phyloP scores from a whole-genome alignment of 2,113 vertebrate species.

The Mungos mungo region DNA sequence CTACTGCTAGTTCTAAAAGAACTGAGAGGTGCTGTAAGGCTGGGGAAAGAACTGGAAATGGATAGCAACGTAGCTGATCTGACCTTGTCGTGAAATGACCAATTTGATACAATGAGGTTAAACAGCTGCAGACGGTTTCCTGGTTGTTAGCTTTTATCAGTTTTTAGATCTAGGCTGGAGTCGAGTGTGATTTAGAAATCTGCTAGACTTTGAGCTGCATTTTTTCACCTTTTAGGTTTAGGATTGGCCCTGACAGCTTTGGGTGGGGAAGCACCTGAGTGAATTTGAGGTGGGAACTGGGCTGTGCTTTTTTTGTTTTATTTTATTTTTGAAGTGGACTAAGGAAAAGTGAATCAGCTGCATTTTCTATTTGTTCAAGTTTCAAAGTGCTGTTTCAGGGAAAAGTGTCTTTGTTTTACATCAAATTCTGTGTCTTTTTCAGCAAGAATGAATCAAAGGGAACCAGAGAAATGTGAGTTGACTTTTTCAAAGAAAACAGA shows the following conservation, averaged over 20 bases:
- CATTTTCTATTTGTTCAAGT: conserved; percentile 21
- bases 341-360: background rate
- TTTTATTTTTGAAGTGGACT: background rate
- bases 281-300: background rate
- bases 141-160: background rate
- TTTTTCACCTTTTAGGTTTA: conserved; percentile 30
- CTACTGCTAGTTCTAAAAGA: background rate
- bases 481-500: conserved; percentile 22
- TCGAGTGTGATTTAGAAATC: background rate
- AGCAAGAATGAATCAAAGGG: conserved; percentile 20
- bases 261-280: background rate
- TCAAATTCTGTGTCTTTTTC: background rate
- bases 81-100: background rate
- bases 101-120: background rate
- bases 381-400: conserved; percentile 43
- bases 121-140: conserved; percentile 6
- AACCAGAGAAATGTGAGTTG: conserved; percentile 20
- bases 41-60: background rate
- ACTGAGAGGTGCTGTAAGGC: background rate
- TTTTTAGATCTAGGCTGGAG: background rate
- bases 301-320: background rate
- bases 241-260: background rate
- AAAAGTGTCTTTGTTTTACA: conserved; percentile 7
- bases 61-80: background rate
- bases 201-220: background rate